Conservation (phyloP, 2,113 vertebrate genomes). For the Cyanocitta stelleri region DNA sequence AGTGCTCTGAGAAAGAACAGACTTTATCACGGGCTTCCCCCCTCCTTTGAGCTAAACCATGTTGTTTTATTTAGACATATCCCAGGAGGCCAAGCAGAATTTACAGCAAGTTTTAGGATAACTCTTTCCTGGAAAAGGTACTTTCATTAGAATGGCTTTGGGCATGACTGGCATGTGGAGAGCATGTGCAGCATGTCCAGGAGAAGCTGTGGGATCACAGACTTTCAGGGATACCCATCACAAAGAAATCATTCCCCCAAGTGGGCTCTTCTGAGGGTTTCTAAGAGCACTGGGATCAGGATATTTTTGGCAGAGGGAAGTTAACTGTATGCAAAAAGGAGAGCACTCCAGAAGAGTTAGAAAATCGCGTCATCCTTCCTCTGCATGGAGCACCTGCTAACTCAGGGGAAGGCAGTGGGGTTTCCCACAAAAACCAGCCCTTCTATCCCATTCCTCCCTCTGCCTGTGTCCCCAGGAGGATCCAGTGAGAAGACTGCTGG, state of each 20-base stretch:
- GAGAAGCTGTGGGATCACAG: neutral
- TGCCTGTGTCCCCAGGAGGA: neutral
- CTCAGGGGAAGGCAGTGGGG: neutral
- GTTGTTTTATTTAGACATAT: neutral
- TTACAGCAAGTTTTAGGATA: neutral
- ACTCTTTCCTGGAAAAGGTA: neutral
- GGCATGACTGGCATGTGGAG: neutral
- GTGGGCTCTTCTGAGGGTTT: neutral
- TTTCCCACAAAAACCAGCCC: neutral
- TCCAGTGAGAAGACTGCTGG: neutral
- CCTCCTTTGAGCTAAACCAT: neutral
- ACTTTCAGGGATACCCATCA: neutral
- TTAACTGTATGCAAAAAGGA: neutral
- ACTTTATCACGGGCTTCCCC: neutral
- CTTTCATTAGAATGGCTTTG: neutral
- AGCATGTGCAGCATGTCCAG: neutral
- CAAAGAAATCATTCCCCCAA: neutral
- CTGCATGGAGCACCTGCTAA: neutral
- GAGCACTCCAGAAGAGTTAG: neutral
- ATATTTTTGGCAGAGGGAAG: neutral
- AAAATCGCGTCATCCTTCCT: neutral
- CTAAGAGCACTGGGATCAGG: neutral
- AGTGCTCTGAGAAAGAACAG: neutral
- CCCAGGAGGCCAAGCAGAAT: neutral
- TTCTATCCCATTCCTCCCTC: neutral